A percentile compares a stretch with the other conserved stretches of the same genome.
phyloP scores from a whole-genome alignment of 2,888 invertebrate genomes.

The Cosmorhoe ocellata region DNA sequence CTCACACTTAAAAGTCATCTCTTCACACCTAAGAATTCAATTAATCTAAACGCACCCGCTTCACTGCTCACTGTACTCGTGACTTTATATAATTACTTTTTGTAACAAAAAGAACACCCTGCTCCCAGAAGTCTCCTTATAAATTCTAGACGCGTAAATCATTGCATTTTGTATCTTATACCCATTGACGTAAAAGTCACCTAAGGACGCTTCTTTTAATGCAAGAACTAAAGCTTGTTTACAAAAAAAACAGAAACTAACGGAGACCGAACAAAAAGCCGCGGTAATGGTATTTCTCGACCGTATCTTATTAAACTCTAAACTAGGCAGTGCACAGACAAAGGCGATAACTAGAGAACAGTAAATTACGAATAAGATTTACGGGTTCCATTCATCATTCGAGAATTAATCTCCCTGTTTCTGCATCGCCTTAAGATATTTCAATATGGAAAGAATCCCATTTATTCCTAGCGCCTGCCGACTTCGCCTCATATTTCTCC shows the following conservation, averaged over 20 bases:
- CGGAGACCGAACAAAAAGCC: slow-evolving; percentile 60
- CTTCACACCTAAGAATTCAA: slow-evolving; percentile 80
- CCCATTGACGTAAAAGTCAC: too few species aligned
- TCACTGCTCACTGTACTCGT: slow-evolving; percentile 64
- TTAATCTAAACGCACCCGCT: slow-evolving; percentile 70
- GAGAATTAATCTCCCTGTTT: slow-evolving; percentile 66
- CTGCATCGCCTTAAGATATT: slow-evolving; percentile 72
- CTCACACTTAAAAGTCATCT: slow-evolving; percentile 47
- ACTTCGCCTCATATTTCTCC: slow-evolving; percentile 74
- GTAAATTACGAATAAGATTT: slow-evolving; percentile 71
- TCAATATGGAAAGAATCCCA: slow-evolving; percentile 76
- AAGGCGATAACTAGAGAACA: slow-evolving; percentile 63
- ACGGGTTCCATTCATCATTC: slow-evolving; percentile 68
- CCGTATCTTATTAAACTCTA: slow-evolving; percentile 38
- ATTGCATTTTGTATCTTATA: too few species aligned
- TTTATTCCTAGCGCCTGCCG: slow-evolving; percentile 63
- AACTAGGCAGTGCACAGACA: slow-evolving; percentile 46
- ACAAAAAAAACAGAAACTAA: slow-evolving; percentile 53
- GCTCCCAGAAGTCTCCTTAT: slow-evolving; percentile 30
- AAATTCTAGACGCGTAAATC: too few species aligned
- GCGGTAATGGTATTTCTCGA: slow-evolving; percentile 46
- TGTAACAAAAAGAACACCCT: slow-evolving; percentile 54
- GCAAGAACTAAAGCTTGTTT: slow-evolving; percentile 38
- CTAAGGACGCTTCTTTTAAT: too few species aligned
- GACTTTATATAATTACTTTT: slow-evolving; percentile 72